phyloP scores from a whole-genome alignment of 2,888 invertebrate species.

The Phengaris arion region DNA sequence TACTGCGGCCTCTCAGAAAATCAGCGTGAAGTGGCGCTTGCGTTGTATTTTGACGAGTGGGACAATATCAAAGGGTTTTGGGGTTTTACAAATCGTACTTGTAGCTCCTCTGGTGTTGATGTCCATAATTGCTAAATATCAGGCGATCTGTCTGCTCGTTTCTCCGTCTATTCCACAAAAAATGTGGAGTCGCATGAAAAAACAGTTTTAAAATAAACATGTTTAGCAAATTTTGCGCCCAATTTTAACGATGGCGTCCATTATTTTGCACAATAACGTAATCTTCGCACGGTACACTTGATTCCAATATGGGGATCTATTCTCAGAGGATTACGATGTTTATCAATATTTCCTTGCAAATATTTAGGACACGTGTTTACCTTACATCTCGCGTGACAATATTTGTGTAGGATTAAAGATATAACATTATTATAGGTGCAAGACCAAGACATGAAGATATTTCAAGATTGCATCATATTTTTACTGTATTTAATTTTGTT shows the following conservation, averaged over 20 bases:
- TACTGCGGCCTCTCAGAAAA: too few species aligned
- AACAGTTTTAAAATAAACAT: constrained; percentile 29
- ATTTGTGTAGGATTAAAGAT: constrained; percentile 60
- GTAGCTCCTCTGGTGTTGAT: too few species aligned
- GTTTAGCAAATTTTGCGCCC: constrained; percentile 25
- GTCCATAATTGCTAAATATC: not conserved
- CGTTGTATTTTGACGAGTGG: too few species aligned
- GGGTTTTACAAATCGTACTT: too few species aligned
- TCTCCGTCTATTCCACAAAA: not conserved
- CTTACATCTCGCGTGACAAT: constrained; percentile 59
- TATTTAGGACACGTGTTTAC: constrained; percentile 51
- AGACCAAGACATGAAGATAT: too few species aligned
- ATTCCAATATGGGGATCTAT: constrained; percentile 62
- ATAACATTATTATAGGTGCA: constrained; percentile 43
- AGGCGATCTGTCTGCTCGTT: not conserved
- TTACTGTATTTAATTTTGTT: too few species aligned
- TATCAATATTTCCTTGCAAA: constrained; percentile 70
- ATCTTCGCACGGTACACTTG: constrained; percentile 76
- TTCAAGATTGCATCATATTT: too few species aligned
- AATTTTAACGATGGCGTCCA: constrained; percentile 28
- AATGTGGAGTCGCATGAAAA: not conserved
- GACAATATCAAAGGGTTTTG: too few species aligned
- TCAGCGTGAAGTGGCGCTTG: too few species aligned
- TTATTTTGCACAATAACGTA: constrained; percentile 69
- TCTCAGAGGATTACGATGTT: constrained; percentile 70